Percentiles rank a stretch among this genome's conserved stretches.
These are phyloP conservation scores for Cosmopolites sordidus DNA, from an alignment of 2,888 invertebrate species.

Conservation along the genomic window DNA sequence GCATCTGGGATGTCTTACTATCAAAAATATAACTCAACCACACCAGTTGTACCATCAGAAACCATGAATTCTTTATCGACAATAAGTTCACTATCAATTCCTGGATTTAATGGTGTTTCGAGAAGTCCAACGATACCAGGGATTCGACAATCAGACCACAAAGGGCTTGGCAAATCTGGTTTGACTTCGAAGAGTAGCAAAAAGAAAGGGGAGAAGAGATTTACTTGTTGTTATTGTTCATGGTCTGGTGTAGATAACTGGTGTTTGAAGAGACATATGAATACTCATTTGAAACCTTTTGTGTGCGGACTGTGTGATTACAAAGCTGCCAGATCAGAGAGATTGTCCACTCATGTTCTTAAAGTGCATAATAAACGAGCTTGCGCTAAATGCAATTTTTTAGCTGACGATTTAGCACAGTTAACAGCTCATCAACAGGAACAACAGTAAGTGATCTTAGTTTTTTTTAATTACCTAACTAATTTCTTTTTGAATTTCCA, in stretches of 20 bases:
- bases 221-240: slow-evolving; percentile 82
- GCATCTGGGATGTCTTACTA: slow-evolving; percentile 53
- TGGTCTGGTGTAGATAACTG: slow-evolving; percentile 93
- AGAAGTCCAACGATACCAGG: slow-evolving; percentile 33
- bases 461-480: background rate
- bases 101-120: slow-evolving; percentile 41
- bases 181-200: slow-evolving; percentile 39
- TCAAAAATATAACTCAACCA: slow-evolving; percentile 46
- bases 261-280: slow-evolving; percentile 88
- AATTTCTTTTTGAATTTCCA: slow-evolving; percentile 42
- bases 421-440: slow-evolving; percentile 74
- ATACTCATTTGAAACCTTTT: slow-evolving; percentile 89
- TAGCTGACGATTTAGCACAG: slow-evolving; percentile 79
- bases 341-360: slow-evolving; percentile 82
- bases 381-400: slow-evolving; percentile 82
- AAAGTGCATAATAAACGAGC: slow-evolving; percentile 90
- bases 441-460: slow-evolving; percentile 61
- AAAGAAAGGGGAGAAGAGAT: slow-evolving; percentile 48
- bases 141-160: slow-evolving; percentile 35
- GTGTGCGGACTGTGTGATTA: slow-evolving; percentile 88
- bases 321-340: slow-evolving; percentile 87
- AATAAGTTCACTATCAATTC: slow-evolving; percentile 40
- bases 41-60: slow-evolving; percentile 37
- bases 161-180: slow-evolving; percentile 33
- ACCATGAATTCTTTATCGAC: slow-evolving; percentile 32